Percentiles rank a stretch among this genome's conserved stretches.
Conservation (phyloP, 2,888 invertebrate species). For the Venusia cambrica region DNA sequence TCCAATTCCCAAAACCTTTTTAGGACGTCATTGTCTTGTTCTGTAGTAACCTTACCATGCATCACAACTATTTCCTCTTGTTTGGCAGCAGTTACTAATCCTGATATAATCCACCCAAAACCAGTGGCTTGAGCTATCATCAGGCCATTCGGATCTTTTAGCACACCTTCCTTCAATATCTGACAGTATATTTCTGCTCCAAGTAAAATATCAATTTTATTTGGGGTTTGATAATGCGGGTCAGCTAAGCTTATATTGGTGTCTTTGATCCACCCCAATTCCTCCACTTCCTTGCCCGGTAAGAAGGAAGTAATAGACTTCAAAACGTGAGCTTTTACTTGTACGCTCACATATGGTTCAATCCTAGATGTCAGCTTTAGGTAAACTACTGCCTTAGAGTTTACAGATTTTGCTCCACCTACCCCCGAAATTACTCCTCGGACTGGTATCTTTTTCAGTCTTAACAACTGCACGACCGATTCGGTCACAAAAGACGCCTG, state of each 20-base stretch:
- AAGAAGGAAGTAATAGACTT: background rate
- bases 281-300: background rate
- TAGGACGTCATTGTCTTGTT: slow-evolving; percentile 22
- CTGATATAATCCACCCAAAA: slow-evolving; percentile 4
- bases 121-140: background rate
- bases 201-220: slow-evolving; percentile 1
- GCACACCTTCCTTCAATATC: background rate
- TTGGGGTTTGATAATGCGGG: slow-evolving; percentile 1
- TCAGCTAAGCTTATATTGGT: background rate
- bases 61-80: slow-evolving; percentile 1
- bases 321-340: slow-evolving; percentile 1
- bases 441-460: background rate
- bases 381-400: background rate
- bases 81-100: background rate
- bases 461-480: slow-evolving; percentile 1
- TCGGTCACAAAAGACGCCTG: slow-evolving; percentile 21
- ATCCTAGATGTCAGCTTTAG: background rate
- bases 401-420: background rate
- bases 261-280: background rate
- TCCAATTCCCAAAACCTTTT: slow-evolving; percentile 33
- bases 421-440: slow-evolving; percentile 2
- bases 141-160: background rate
- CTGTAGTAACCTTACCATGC: slow-evolving; percentile 11
- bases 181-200: slow-evolving; percentile 1
- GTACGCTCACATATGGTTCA: background rate